Evolutionary conservation across 1,140 invertebrate species (phyloP), one percentile per base, ranked within the genome.

Genomic region (Drosophila miranda): DNA sequence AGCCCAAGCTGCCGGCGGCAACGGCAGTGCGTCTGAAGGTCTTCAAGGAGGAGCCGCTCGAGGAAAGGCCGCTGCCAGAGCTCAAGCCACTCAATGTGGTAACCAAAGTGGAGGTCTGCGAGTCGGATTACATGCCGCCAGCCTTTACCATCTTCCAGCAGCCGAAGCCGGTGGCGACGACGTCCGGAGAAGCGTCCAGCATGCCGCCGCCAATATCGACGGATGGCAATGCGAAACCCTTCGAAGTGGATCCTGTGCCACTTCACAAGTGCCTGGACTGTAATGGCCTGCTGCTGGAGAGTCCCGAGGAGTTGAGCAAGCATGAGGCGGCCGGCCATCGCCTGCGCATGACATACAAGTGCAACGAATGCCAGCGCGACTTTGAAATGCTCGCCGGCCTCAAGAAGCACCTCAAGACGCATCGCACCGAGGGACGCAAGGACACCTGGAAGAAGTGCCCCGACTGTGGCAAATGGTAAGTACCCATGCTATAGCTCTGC

Each of bases 391-490:
- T 88, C 41, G 75, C 77, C 2, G 78, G 79, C 0, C 68, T 91
- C 6, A 91, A 91, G 64, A 89, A 90, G 51, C 90, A 91, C 49
- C 46, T 89, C 1, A 91, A 90, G 49, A 88, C 78, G 16, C 90
- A 91, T 71, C 80, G 87, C n/a, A 80, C 49, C 1, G 86, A 89
- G 56, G 74, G 75, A 0, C 87, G 86, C 11, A 90, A 90, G 46
- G 86, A 91, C 46, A 79, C 82, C 14, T 89, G 81, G 86, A 89
- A 84, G 49, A 89, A 90, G 57, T 93, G 93, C 75, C 90, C 90
- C 0, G 92, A 92, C 56, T 93, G 92, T 76, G 92, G 92, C 8
- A 93, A 93, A 82, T 90, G 92, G 92, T 92, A 91, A 90, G 91
- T 78, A 2, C 3, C 6, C 38, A 1, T 9, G 3, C 34, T 6